Evolutionary conservation across 1,140 invertebrate genomes (phyloP), one percentile per base, ranked within the genome.

Genomic region (Gonioctena quinquepunctata): DNA sequence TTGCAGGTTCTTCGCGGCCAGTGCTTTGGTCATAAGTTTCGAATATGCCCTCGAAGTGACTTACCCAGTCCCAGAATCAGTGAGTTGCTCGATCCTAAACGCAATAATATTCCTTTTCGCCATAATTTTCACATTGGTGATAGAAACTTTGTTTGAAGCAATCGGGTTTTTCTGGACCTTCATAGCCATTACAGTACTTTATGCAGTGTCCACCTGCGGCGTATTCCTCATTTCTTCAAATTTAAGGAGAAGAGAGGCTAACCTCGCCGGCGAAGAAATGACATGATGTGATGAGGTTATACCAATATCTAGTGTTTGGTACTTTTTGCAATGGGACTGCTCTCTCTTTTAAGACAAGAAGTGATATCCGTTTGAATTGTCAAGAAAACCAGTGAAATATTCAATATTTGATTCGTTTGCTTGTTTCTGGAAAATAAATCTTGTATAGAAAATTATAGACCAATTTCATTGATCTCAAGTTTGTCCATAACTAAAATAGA

Each of bases 1-100:
- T 79, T 76, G 63, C 63, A 80, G 78, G 19, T 80, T 80, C 57
- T 79, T 77, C 49, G 60, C 71, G 3, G 73, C 74, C 8, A 71
- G 69, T 22, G 70, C 70, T 19, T 65, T 77, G 23, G 70, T 74
- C 22, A 69, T 79, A 0, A 74, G 76, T 13, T 77, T 76, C 27
- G 77, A 80, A 60, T 80, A 76, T 63, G 61, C 69, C 3, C 69
- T 74, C 4, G 78, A 80, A 74, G 62, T 76, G 1, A 76, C 77
- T 4, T 79, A 77, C 64, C 78, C 78, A 25, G 49, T 77, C 50
- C 74, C 78, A 11, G 77, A 76, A 71, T 63, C 72, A 0, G 68
- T 70, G 5, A 71, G 77, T 19, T 75, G 74, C 54, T 72, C 72
- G 0, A 21, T 72, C 19, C 71, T 80, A 8, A 77, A 79, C 60